Evolutionary conservation across 2,113 vertebrate species (phyloP).

Genomic region (Platysteira castanea): DNA sequence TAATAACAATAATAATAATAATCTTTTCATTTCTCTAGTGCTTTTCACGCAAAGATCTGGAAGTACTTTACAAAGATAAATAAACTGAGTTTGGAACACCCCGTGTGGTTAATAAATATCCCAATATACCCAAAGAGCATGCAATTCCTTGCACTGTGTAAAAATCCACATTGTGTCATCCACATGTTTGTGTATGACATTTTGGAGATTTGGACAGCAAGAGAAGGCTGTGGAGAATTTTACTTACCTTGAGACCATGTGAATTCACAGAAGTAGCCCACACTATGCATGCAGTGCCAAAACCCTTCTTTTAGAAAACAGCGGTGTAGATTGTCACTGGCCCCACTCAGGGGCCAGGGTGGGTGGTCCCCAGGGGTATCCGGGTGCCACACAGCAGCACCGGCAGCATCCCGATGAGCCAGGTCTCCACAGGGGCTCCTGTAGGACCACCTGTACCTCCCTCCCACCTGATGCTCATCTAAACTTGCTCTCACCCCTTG

Average conservation of each 20-base stretch:
- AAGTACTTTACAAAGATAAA: conserved; percentile 58
- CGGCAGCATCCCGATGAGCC: neutral
- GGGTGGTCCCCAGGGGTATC: neutral
- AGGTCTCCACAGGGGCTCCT: neutral
- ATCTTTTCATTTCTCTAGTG: conserved; percentile 60
- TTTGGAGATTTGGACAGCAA: neutral
- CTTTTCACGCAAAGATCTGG: conserved; percentile 52
- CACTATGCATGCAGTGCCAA: neutral
- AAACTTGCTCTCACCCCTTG: neutral
- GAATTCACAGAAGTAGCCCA: neutral
- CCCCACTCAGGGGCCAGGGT: rapidly evolving
- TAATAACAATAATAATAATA: conserved; percentile 63
- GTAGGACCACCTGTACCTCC: neutral
- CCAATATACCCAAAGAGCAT: conserved; percentile 8
- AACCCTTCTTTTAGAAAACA: neutral
- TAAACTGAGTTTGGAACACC: conserved; percentile 51
- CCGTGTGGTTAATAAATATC: conserved; percentile 42
- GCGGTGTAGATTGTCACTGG: neutral
- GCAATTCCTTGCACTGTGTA: neutral
- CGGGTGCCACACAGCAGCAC: neutral
- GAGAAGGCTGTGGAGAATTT: neutral
- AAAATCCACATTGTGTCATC: neutral
- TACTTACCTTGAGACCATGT: conserved; percentile 21
- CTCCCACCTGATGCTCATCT: neutral
- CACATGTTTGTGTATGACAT: neutral